Evolutionary conservation across 2,888 invertebrate genomes (phyloP), one percentile per base, ranked within the genome.

Genomic region (Leptodirus hochenwartii): DNA sequence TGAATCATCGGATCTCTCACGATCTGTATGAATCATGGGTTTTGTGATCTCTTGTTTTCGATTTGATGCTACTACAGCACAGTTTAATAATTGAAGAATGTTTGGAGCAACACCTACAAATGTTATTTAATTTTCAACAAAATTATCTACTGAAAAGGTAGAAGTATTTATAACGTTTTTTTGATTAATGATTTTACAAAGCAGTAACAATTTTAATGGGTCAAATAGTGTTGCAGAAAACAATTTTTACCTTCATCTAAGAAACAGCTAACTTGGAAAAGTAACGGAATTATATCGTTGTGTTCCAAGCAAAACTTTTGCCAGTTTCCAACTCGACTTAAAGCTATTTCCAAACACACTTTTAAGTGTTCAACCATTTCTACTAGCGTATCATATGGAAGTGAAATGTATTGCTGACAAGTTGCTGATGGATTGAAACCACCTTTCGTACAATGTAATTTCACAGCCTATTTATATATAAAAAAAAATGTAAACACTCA

Each of bases 301-400:
- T 80, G 75, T 17, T 66, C 64, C 2, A 69, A 54, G 47, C 88
- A 90, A 51, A 81, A 82, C 47, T 77, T 69, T 54, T 95, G 93
- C 95, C 95, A 96, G 60, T 95, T 95, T 41, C 81, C 77, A 0
- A 90, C 87, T 30, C 95, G 75, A 30, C 77, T 74, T 29, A 77
- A 71, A 17, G 91, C 91, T 33, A 95, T 84, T 54, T 96, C 95
- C 29, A 82, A 74, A 44, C 93, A 91, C 4, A 82, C 78, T 53
- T 93, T 91, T 37, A 96, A 61, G 54, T 93, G 90, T 44, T 95
- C 95, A 47, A 95, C 88, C 32, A 95, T 65, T 41, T 82, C 81
- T 4, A 93, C 90, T n/a, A 93, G 66, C 4, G 79, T 74, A 53
- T 93, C 90, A 47, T 93, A 93, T 0, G 79, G 70, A 10, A 88